These are phyloP conservation scores for Drosophila leontia DNA, from an alignment of 1,140 invertebrate genomes.

Conservation along the genomic window DNA sequence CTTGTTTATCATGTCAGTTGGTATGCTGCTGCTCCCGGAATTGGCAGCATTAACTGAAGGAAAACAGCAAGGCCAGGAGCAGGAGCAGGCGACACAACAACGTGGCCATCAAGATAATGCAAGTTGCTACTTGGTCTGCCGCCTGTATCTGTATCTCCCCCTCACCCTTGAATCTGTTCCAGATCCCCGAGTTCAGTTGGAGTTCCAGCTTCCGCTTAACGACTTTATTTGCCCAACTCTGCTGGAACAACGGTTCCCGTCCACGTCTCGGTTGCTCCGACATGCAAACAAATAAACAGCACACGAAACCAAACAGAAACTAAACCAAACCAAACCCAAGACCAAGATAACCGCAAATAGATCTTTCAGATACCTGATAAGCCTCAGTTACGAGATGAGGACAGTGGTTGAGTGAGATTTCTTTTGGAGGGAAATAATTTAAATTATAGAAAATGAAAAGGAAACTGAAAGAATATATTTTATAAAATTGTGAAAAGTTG, in stretches of 20 bases:
- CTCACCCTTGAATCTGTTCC: constrained; percentile 11
- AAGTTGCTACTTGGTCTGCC: constrained; percentile 43
- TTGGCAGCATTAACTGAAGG: constrained; percentile 74
- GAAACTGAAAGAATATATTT: not conserved
- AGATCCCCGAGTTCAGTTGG: constrained; percentile 8
- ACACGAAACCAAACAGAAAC: constrained; percentile 52
- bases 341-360: constrained; percentile 72
- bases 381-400: constrained; percentile 17
- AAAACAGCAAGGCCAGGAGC: constrained; percentile 7
- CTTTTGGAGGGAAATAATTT: not conserved
- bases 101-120: constrained; percentile 46
- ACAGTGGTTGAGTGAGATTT: constrained; percentile 19
- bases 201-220: constrained; percentile 58
- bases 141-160: not conserved
- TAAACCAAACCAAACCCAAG: constrained; percentile 51
- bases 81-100: constrained; percentile 55
- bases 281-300: constrained; percentile 56
- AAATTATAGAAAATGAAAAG: not conserved
- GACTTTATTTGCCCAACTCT: constrained; percentile 76
- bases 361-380: constrained; percentile 68
- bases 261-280: constrained; percentile 27
- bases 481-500: not conserved
- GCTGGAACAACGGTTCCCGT: constrained; percentile 21
- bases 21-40: constrained; percentile 57
- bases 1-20: constrained; percentile 79